Conservation (phyloP, 2,113 vertebrate genomes). For the Romanogobio albipinnatus region DNA sequence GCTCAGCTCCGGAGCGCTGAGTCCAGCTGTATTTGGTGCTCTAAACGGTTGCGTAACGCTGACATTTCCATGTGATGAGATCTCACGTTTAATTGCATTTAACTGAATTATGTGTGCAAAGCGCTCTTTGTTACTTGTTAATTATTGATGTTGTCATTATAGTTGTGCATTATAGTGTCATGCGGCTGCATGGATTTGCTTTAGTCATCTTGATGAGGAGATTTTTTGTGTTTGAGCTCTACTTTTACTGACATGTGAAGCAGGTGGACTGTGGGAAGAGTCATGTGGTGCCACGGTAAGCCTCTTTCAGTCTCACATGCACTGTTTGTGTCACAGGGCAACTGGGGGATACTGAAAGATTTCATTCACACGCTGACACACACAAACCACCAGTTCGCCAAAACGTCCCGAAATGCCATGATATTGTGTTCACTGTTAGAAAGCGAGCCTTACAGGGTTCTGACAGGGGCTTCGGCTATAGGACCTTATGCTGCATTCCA, state of each 20-base stretch:
- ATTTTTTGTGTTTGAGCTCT: conserved; percentile 7
- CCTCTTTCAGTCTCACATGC: conserved; percentile 72
- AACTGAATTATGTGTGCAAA: not conserved
- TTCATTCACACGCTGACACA: conserved; percentile 12
- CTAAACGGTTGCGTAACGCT: not conserved
- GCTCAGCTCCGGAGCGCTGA: conserved; percentile 17
- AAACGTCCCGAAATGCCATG: not conserved
- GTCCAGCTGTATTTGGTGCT: not conserved
- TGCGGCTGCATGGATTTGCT: not conserved
- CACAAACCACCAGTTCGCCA: not conserved
- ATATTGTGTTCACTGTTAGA: not conserved
- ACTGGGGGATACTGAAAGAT: conserved; percentile 16
- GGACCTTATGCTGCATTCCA: too few relatives aligned
- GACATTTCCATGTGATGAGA: conserved; percentile 16
- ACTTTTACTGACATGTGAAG: conserved; percentile 63
- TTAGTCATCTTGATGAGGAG: not conserved
- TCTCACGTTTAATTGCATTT: not conserved
- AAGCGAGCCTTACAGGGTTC: too few relatives aligned
- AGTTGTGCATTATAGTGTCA: not conserved
- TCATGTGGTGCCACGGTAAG: conserved; percentile 75
- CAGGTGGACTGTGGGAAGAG: conserved; percentile 61
- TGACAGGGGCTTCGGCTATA: too few relatives aligned
- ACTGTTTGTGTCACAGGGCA: conserved; percentile 19
- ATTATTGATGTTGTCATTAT: not conserved
- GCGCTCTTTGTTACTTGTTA: not conserved